Evolutionary conservation across 2,888 invertebrate species (phyloP), one percentile per base, ranked within the genome.

Genomic region (Serripes groenlandicus): DNA sequence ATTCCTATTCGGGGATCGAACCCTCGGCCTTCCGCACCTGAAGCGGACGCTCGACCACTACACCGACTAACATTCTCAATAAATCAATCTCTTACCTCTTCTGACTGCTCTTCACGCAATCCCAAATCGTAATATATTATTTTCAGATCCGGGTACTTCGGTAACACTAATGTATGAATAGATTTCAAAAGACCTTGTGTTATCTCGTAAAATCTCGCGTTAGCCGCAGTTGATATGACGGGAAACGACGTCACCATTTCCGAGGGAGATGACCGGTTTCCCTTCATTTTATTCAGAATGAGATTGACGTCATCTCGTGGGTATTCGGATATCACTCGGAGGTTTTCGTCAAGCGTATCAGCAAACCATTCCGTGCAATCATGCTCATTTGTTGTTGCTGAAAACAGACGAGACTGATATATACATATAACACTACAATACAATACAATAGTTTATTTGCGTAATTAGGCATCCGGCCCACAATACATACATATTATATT

Each of bases 161-260:
- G 71, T 23, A 80, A 9, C n/a, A 80, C 21, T 15, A 37, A 30
- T 15, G 70, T 71, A 4, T 70, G 64, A n/a, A 80, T 56, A 28
- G 60, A 71, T 71, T 75, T 75, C 11, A 80, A 28, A 26, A 80
- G 56, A 28, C 80, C 80, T 26, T 80, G 80, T 1, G 80, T 68
- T 21, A 75, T 49, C 1, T 30, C 64, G 42, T 69, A 80, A 32
- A 66, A 75, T 3, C 32, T 11, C 4, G 54, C 21, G 35, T 68
- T 75, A 7, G 84, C 85, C 11, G 83, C 89, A 18, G 89, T 86
- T 3, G 80, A 86, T 58, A 89, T 74, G 4, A 86, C 85, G 0
- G 89, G 89, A 79, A 86, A 85, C 72, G 77, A 76, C 76, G 68
- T 75, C 69, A 78, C 4, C 49, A 69, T 49, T 5, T 0, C 21